A percentile compares a stretch with the other conserved stretches of the same genome.
Evolutionary conservation across 2,797 vertebrate genomes (phyloP).

Genomic region (Phrynocephalus forsythii): DNA sequence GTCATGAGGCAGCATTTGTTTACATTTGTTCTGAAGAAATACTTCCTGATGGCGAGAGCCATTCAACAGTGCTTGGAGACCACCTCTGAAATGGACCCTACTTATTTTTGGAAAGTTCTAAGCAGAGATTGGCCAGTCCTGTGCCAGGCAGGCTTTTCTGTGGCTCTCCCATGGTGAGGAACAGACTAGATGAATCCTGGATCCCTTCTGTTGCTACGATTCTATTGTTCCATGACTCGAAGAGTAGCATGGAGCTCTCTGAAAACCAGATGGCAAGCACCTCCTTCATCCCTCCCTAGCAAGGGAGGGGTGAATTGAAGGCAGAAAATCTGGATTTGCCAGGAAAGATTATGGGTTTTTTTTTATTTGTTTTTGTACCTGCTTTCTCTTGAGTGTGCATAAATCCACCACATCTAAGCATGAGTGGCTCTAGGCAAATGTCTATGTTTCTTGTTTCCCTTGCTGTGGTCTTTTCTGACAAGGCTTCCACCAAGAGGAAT

Average conservation of each 20-base stretch:
- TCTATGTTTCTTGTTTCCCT: slow-evolving; percentile 48
- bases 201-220: no score
- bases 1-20: no score
- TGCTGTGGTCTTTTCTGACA: slow-evolving; percentile 19
- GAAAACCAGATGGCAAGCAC: slow-evolving; percentile 2
- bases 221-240: no score
- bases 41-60: no score
- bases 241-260: not conserved
- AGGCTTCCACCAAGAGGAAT: slow-evolving; percentile 31
- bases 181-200: no score
- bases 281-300: not conserved
- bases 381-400: slow-evolving; percentile 39
- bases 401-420: slow-evolving; percentile 22
- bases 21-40: no score
- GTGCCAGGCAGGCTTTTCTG: no score
- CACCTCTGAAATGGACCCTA: no score
- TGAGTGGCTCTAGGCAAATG: slow-evolving; percentile 35
- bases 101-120: no score
- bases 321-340: not conserved
- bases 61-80: no score
- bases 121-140: no score
- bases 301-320: not conserved
- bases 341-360: slow-evolving; percentile 21
- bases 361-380: not conserved
- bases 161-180: no score